These are phyloP conservation scores for Smutsia gigantea DNA, from an alignment of 2,797 vertebrate genomes.

Conservation along the genomic window DNA sequence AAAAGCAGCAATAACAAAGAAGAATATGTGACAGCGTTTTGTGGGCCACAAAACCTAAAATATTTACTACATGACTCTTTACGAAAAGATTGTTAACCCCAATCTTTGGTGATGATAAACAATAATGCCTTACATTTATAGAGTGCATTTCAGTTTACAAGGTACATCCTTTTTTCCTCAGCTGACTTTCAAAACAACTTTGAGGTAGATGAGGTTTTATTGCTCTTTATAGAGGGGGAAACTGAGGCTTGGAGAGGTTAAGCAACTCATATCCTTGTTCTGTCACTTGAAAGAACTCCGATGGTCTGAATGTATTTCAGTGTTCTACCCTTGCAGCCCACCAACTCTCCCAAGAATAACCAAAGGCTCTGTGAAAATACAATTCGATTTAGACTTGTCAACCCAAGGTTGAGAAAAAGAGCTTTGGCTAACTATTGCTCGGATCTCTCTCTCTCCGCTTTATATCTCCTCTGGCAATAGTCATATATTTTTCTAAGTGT, in stretches of 20 bases:
- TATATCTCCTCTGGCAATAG: constrained; percentile 56
- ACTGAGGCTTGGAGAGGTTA: background rate
- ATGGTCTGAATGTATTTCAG: background rate
- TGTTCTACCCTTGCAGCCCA: background rate
- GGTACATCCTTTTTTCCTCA: background rate
- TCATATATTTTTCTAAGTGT: constrained; percentile 72
- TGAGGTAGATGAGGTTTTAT: background rate
- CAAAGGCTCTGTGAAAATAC: constrained; percentile 46
- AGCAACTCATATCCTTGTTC: background rate
- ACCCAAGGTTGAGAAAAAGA: constrained; percentile 54
- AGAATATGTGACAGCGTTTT: background rate
- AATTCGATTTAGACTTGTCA: constrained; percentile 46
- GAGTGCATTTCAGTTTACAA: background rate
- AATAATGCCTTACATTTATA: background rate
- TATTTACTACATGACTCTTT: constrained; percentile 21
- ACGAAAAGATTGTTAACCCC: background rate
- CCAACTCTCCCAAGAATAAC: background rate
- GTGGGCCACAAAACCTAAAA: background rate
- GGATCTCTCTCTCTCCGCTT: constrained; percentile 29
- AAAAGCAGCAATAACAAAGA: constrained; percentile 25
- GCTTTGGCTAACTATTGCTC: constrained; percentile 49
- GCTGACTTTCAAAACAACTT: constrained; percentile 38
- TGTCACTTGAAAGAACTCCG: constrained; percentile 9
- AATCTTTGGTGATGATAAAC: background rate
- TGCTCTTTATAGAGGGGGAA: background rate